Conservation (phyloP, 2,888 invertebrate species). For the Trypoxylon attenuatum region DNA sequence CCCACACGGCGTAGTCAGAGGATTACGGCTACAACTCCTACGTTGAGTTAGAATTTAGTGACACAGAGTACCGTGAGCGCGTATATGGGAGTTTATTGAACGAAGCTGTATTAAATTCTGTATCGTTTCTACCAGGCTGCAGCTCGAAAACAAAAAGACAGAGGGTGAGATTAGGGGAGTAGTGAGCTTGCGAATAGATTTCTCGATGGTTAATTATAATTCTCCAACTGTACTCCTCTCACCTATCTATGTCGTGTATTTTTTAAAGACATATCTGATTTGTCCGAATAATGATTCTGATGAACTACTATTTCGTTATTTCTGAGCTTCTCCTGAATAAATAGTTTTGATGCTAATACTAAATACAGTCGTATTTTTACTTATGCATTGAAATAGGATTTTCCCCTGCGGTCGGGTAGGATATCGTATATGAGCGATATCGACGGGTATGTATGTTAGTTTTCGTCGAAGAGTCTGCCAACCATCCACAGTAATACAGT, state of each 20-base stretch:
- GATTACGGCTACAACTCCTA: constrained; percentile 62
- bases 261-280: no score
- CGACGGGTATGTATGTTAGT: constrained; percentile 22
- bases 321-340: no score
- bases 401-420: neutral
- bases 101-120: constrained; percentile 66
- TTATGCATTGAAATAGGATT: no score
- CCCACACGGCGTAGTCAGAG: constrained; percentile 45
- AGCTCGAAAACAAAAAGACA: constrained; percentile 41
- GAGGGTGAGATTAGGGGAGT: no score
- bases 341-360: neutral
- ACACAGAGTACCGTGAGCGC: constrained; percentile 52
- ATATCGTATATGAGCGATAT: constrained; percentile 19
- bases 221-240: no score
- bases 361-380: neutral
- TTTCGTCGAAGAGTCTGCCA: constrained; percentile 21
- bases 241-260: no score
- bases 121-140: constrained; percentile 40
- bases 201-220: no score
- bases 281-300: no score
- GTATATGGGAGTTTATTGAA: constrained; percentile 58
- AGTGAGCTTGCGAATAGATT: no score
- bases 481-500: constrained; percentile 19
- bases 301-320: no score
- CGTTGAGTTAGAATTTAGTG: constrained; percentile 66